phyloP scores from a whole-genome alignment of 2,113 vertebrate genomes.

The Hippocampus comes region DNA sequence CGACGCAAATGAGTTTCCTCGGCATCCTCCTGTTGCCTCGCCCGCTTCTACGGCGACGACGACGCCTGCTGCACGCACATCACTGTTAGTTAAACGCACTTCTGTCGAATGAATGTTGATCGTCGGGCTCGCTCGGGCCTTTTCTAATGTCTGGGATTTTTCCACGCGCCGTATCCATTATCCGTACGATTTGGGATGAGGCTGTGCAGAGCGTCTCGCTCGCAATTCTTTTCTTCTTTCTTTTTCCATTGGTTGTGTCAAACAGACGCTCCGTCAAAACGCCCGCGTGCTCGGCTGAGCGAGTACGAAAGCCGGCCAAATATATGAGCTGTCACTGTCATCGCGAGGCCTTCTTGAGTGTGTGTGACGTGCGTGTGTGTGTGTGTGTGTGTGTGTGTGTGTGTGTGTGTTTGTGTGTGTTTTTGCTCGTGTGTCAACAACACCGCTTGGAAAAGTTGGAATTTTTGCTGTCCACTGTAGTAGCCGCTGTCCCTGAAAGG shows the following conservation, averaged over 20 bases:
- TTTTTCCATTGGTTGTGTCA: constrained; percentile 32
- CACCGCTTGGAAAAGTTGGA: not conserved
- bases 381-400: not conserved
- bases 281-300: constrained; percentile 61
- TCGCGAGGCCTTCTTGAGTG: not conserved
- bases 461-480: not conserved
- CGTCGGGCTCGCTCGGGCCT: constrained; percentile 25
- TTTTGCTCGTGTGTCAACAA: not conserved
- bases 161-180: constrained; percentile 38
- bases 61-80: not conserved
- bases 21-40: not conserved
- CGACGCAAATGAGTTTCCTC: constrained; percentile 41
- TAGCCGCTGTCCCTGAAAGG: too few relatives aligned
- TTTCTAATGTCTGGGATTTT: constrained; percentile 39
- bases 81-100: constrained; percentile 17
- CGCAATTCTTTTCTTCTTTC: constrained; percentile 50
- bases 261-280: constrained; percentile 67
- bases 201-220: constrained; percentile 40
- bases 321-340: constrained; percentile 41
- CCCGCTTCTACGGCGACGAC: not conserved
- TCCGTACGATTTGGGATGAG: constrained; percentile 35
- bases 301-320: constrained; percentile 33
- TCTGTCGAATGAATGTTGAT: constrained; percentile 30
- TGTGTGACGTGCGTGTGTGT: not conserved
- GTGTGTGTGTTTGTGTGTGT: too few relatives aligned